These are phyloP conservation scores for Cataglyphis livida DNA, from an alignment of 2,888 invertebrate species.

Conservation along the genomic window DNA sequence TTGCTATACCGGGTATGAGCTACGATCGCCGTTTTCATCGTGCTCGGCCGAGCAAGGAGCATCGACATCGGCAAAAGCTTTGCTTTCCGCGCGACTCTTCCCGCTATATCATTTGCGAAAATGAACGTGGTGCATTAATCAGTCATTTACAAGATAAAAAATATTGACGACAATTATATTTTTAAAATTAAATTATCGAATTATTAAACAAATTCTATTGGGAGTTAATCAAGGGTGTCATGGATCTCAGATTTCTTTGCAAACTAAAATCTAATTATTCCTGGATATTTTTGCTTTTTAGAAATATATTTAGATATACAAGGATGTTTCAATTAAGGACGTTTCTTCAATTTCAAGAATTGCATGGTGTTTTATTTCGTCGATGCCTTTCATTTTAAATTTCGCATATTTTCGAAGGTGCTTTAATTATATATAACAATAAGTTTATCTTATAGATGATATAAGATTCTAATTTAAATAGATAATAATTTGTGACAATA, in stretches of 20 bases:
- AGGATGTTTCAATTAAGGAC: neutral
- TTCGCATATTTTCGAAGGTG: neutral
- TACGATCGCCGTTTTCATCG: conserved; percentile 33
- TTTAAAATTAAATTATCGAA: neutral
- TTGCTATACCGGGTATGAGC: conserved; percentile 22
- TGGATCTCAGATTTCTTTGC: neutral
- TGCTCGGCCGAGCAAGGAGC: conserved; percentile 38
- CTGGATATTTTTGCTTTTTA: neutral
- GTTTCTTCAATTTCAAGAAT: neutral
- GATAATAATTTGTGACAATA: neutral
- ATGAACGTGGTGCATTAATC: neutral
- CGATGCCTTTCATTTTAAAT: neutral
- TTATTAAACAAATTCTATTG: neutral
- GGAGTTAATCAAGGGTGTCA: neutral
- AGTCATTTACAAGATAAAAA: neutral
- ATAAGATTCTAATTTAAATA: neutral
- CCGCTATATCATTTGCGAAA: conserved; percentile 17
- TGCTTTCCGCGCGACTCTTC: neutral
- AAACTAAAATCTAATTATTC: neutral
- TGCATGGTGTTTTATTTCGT: neutral
- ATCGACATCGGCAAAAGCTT: conserved; percentile 40
- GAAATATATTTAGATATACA: neutral
- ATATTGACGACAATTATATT: neutral
- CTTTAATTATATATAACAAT: neutral
- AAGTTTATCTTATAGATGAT: neutral